phyloP scores from a whole-genome alignment of 2,797 vertebrate species.

The Urocyon cinereoargenteus region DNA sequence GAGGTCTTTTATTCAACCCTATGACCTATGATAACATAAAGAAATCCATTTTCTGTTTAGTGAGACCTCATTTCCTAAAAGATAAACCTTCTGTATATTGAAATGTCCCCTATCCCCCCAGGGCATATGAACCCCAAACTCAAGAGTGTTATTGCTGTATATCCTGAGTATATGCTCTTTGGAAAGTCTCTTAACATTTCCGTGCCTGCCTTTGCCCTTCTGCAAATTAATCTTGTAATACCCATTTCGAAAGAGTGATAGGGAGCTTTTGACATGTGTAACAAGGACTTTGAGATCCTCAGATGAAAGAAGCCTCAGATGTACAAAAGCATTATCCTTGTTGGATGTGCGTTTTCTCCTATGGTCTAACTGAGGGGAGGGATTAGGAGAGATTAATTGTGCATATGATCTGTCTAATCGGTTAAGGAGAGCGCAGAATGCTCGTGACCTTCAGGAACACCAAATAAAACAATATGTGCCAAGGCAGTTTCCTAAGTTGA shows the following conservation, averaged over 20 bases:
- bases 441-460: conserved; percentile 78
- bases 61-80: conserved; percentile 68
- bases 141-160: conserved; percentile 42
- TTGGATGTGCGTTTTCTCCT: conserved; percentile 74
- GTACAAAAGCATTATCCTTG: conserved; percentile 80
- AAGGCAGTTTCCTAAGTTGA: conserved; percentile 59
- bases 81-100: conserved; percentile 59
- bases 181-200: conserved; percentile 77
- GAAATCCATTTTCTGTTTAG: conserved; percentile 65
- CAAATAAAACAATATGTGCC: conserved; percentile 65
- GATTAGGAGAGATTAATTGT: conserved; percentile 82
- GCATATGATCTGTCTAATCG: conserved; percentile 82
- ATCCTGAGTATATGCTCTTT: conserved; percentile 46
- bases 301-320: conserved; percentile 81
- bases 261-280: conserved; percentile 81
- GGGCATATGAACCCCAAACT: conserved; percentile 64
- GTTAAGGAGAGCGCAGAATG: conserved; percentile 65
- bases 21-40: conserved; percentile 46
- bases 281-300: conserved; percentile 81
- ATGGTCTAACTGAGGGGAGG: conserved; percentile 79
- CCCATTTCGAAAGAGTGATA: conserved; percentile 75
- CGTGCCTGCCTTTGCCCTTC: conserved; percentile 71
- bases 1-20: conserved; percentile 45
- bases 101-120: conserved; percentile 46
- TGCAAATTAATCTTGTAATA: conserved; percentile 84